These are phyloP conservation scores for Blennius ocellaris DNA, from an alignment of 2,113 vertebrate species.

Conservation along the genomic window DNA sequence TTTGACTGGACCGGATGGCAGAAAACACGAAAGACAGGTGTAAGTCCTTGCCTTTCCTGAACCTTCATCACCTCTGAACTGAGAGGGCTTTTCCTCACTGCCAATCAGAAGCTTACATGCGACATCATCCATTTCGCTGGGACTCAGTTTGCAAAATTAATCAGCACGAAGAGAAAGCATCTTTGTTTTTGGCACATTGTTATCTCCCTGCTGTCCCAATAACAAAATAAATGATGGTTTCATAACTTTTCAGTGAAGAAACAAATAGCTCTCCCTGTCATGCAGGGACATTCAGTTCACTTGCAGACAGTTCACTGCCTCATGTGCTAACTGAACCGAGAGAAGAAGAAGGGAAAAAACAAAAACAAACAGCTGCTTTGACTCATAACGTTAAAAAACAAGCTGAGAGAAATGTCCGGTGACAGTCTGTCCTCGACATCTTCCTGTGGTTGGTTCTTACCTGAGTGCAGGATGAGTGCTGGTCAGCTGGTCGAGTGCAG, in stretches of 20 bases:
- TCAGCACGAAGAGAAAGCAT: neutral
- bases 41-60: conserved; percentile 41
- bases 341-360: no score
- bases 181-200: neutral
- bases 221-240: neutral
- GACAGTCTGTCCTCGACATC: neutral
- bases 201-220: neutral
- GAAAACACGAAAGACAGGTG: conserved; percentile 51
- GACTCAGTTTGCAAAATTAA: neutral
- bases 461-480: conserved; percentile 52
- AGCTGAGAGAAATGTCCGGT: neutral
- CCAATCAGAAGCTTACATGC: conserved; percentile 24
- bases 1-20: conserved; percentile 40
- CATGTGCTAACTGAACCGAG: no score
- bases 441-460: conserved; percentile 55
- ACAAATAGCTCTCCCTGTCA: conserved; percentile 5
- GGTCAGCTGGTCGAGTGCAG: conserved; percentile 55
- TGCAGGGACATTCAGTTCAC: no score
- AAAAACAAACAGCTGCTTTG: neutral
- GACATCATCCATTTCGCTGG: neutral
- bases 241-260: neutral
- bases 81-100: conserved; percentile 30
- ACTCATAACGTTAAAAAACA: conserved; percentile 3
- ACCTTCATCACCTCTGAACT: conserved; percentile 56
- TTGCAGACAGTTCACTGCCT: no score